phyloP scores from a whole-genome alignment of 2,113 vertebrate genomes.

The Oncorhynchus mykiss region DNA sequence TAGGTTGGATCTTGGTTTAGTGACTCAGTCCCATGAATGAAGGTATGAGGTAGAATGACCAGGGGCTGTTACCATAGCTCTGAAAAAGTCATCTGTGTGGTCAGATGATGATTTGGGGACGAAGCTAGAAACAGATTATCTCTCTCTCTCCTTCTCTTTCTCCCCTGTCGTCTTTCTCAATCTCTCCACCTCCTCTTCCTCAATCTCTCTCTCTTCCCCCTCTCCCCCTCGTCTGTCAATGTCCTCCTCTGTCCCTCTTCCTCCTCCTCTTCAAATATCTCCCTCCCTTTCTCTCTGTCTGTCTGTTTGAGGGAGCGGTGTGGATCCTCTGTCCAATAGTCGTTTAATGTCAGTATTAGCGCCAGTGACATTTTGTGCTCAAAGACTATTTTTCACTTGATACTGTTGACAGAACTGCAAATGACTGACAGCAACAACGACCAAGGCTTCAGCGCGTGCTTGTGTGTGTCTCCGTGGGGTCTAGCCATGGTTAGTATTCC shows the following conservation, averaged over 20 bases:
- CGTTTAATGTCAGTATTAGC: slow-evolving; percentile 57
- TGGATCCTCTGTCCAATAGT: slow-evolving; percentile 49
- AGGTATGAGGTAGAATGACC: not conserved
- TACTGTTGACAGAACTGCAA: slow-evolving; percentile 63
- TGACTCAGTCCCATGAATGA: not conserved
- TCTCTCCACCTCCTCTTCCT: not conserved
- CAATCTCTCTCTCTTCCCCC: not conserved
- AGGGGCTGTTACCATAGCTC: not conserved
- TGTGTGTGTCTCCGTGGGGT: slow-evolving; percentile 18
- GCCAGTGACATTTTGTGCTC: slow-evolving; percentile 65
- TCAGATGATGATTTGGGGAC: not conserved
- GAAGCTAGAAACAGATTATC: slow-evolving; percentile 35
- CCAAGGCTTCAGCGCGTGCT: not conserved
- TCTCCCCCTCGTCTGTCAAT: not conserved
- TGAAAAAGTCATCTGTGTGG: slow-evolving; percentile 1
- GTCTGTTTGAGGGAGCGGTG: slow-evolving; percentile 26
- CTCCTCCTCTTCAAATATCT: not conserved
- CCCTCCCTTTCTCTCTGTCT: slow-evolving; percentile 4
- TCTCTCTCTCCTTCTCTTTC: slow-evolving; percentile 14
- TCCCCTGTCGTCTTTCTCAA: not conserved
- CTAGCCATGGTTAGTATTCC: slow-evolving; percentile 66
- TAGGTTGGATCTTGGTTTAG: slow-evolving; percentile 23
- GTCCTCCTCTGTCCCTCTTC: no score
- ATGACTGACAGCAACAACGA: slow-evolving; percentile 35
- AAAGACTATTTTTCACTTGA: slow-evolving; percentile 65